Conservation (phyloP, 2,888 invertebrate genomes). For the Thereva unica region DNA sequence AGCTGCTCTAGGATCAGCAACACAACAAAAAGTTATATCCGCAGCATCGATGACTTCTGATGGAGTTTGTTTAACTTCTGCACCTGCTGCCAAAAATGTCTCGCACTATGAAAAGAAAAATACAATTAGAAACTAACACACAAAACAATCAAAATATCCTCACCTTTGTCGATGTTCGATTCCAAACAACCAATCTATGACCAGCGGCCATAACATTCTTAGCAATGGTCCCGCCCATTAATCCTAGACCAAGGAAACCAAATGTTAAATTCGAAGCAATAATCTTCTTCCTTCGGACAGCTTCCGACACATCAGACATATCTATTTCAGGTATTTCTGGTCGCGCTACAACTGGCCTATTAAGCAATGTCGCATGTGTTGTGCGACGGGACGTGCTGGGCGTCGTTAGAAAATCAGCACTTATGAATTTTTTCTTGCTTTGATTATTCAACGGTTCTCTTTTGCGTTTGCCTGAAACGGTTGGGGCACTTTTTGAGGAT, state of each 20-base stretch:
- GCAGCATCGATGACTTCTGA: conserved; percentile 89
- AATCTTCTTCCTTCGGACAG: conserved; percentile 81
- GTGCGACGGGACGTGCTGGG: conserved; percentile 48
- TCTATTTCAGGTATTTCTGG: conserved; percentile 78
- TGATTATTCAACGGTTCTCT: conserved; percentile 61
- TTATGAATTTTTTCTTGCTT: conserved; percentile 38
- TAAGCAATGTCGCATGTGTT: conserved; percentile 53
- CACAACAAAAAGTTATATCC: conserved; percentile 94
- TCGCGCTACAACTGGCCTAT: conserved; percentile 56
- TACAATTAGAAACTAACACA: conserved; percentile 36
- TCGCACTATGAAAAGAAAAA: conserved; percentile 67
- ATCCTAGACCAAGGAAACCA: conserved; percentile 93
- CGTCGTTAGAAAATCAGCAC: conserved; percentile 38
- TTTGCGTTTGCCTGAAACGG: conserved; percentile 56
- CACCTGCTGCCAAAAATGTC: conserved; percentile 85
- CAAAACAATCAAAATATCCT: not conserved
- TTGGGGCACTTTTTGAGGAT: conserved; percentile 10
- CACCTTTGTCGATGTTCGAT: conserved; percentile 83
- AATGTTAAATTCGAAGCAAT: conserved; percentile 84
- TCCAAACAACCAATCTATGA: conserved; percentile 93
- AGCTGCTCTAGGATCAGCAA: conserved; percentile 90
- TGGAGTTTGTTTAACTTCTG: conserved; percentile 83
- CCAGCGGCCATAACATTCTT: conserved; percentile 93
- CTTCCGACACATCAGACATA: conserved; percentile 75
- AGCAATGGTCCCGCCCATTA: conserved; percentile 94